Percentiles rank a stretch among this genome's conserved stretches.
phyloP scores from a whole-genome alignment of 2,797 vertebrate genomes.

The Galaxias olidus region DNA sequence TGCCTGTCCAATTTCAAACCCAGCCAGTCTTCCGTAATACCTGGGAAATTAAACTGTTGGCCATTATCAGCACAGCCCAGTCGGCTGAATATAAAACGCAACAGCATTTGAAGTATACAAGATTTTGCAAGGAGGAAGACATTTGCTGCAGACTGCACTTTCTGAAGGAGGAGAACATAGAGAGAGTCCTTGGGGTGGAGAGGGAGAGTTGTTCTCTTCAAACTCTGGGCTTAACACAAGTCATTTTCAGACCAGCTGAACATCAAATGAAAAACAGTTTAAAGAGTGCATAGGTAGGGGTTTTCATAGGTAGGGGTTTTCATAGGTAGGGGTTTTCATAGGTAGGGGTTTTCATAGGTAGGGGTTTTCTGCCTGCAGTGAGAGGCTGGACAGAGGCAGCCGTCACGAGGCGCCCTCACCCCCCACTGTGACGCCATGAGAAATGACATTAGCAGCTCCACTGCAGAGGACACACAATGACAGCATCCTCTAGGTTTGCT shows the following conservation, averaged over 20 bases:
- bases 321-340: too few relatives aligned
- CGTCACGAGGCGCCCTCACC: slow-evolving; percentile 39
- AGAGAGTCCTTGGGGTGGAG: slow-evolving; percentile 4
- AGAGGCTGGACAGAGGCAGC: slow-evolving; percentile 47
- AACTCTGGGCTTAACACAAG: slow-evolving; percentile 49
- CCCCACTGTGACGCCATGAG: slow-evolving; percentile 43
- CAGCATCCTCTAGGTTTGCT: neutral
- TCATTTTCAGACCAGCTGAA: slow-evolving; percentile 67
- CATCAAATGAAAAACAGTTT: slow-evolving; percentile 74
- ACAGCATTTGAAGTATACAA: slow-evolving; percentile 61
- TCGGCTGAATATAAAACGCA: slow-evolving; percentile 70
- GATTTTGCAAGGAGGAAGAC: slow-evolving; percentile 44
- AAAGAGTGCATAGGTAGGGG: slow-evolving; percentile 32
- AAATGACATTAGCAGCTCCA: slow-evolving; percentile 7
- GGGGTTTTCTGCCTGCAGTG: slow-evolving; percentile 53
- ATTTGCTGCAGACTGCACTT: slow-evolving; percentile 63
- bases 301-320: too few relatives aligned
- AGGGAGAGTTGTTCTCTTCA: slow-evolving; percentile 25
- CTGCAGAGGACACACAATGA: neutral
- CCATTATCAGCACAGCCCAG: slow-evolving; percentile 73
- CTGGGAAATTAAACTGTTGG: slow-evolving; percentile 70
- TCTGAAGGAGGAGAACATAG: slow-evolving; percentile 16
- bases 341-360: too few relatives aligned
- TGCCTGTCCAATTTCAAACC: slow-evolving; percentile 68
- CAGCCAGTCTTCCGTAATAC: slow-evolving; percentile 72